These are phyloP conservation scores for Danio tinwini DNA, from an alignment of 2,797 vertebrate species.

Conservation along the genomic window DNA sequence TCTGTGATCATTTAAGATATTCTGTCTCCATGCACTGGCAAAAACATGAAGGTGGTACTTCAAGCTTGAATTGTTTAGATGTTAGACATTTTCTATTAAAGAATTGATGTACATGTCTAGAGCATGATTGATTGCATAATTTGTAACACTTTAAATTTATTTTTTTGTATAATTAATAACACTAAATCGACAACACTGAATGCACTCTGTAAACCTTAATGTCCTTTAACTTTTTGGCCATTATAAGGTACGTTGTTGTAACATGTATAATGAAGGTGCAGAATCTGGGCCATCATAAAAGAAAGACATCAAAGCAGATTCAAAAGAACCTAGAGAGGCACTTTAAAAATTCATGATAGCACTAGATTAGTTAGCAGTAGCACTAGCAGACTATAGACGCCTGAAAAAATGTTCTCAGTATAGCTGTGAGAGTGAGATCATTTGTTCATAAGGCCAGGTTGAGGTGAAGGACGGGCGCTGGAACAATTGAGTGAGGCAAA, in stretches of 20 bases:
- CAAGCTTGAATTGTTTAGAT: neutral
- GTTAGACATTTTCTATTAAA: neutral
- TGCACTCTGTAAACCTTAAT: neutral
- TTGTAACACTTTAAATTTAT: slow-evolving; percentile 1
- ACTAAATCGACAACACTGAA: neutral
- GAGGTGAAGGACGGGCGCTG: neutral
- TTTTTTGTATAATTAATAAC: slow-evolving; percentile 15
- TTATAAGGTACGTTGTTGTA: neutral
- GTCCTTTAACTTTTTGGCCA: neutral
- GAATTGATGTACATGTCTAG: neutral
- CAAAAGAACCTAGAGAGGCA: slow-evolving; percentile 17
- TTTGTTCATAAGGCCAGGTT: neutral
- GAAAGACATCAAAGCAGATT: slow-evolving; percentile 19
- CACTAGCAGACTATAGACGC: neutral
- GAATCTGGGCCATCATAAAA: slow-evolving; percentile 17
- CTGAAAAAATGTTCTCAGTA: slow-evolving; percentile 1
- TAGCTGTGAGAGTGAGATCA: neutral
- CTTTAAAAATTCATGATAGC: slow-evolving; percentile 13
- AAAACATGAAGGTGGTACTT: slow-evolving; percentile 9
- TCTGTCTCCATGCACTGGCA: neutral
- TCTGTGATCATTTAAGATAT: neutral
- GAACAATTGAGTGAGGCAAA: slow-evolving; percentile 10
- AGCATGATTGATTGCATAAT: neutral
- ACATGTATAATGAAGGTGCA: neutral
- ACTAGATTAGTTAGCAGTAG: neutral